These are phyloP conservation scores for Drosophila ogumai DNA, from an alignment of 1,140 invertebrate species.

Conservation along the genomic window DNA sequence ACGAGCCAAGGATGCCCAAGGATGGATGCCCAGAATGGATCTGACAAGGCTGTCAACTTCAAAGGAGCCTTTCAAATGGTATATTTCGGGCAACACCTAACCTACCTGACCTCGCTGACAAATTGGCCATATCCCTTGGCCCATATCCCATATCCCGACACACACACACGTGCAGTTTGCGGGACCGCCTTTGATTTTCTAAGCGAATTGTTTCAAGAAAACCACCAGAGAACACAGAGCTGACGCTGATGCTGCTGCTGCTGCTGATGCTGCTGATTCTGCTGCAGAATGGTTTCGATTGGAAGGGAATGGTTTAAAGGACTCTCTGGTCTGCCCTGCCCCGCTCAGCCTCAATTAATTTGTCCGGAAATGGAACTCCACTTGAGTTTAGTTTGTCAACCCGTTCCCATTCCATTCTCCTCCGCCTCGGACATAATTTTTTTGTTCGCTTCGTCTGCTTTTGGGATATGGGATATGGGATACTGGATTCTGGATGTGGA, in stretches of 20 bases:
- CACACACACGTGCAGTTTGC: conserved; percentile 28
- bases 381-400: conserved; percentile 79
- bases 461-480: conserved; percentile 2
- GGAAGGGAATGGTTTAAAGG: neutral
- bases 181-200: conserved; percentile 84
- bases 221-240: conserved; percentile 67
- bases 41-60: conserved; percentile 64
- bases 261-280: neutral
- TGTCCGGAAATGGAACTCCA: conserved; percentile 79
- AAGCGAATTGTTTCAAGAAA: conserved; percentile 85
- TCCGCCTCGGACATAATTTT: conserved; percentile 50
- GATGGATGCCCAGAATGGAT: conserved; percentile 3
- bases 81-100: conserved; percentile 75
- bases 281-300: conserved; percentile 1
- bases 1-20: conserved; percentile 40
- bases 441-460: conserved; percentile 70
- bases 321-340: neutral
- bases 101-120: conserved; percentile 48
- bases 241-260: neutral
- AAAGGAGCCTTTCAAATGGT: conserved; percentile 74
- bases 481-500: conserved; percentile 12
- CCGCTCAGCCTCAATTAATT: conserved; percentile 75
- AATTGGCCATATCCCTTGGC: conserved; percentile 69
- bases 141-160: conserved; percentile 17
- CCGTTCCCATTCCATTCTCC: conserved; percentile 31